Base-by-base conservation (phyloP, 2,888 invertebrate genomes). In the Julus scandinavius region DNA sequence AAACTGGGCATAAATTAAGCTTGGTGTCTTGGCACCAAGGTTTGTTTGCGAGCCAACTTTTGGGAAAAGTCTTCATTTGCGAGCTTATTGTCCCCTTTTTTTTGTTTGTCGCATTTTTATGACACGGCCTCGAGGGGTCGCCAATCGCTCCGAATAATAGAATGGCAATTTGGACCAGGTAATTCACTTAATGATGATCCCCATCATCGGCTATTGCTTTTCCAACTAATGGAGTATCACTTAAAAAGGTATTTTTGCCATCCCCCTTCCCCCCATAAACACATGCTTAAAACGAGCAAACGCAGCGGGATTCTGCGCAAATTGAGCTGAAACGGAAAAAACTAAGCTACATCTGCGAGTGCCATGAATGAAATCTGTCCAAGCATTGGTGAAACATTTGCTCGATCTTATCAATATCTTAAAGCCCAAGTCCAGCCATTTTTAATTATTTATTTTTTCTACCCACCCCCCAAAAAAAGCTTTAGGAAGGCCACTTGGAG, bases 31-130 rank as follows among this genome's bases (percentile, higher is more conserved):
- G 80, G 80, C 80, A 80, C 80, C 80, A 80, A 80, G 80, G 80
- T 80, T 38, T 80, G 80, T 63, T 63, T 20, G 20, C 20, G 20
- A 20, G 63, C 63, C 63, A 63, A 63, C 20, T 7, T 80, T 80
- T 80, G 80, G 80, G 80, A 80, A 80, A 80, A 80, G 80, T 80
- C 80, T 80, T 80, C 80, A 80, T 80, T 80, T 80, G 80, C 80
- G 38, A 80, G 54, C 80, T 80, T 38, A 80, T 80, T 80, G 80
- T 80, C 80, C 72, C 45, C 58, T 45, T 45, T 72, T 80, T 80
- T 80, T 80, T 80, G 80, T 80, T 80, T 80, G 80, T 80, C 80
- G 15, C 80, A 80, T 29, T 80, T 50, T 80, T 80, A 80, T 29
- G 80, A 80, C 80, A 80, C 80, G 80, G 38, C 80, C 80, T 29